Conservation (phyloP, 2,113 vertebrate genomes). For the Epinephelus moara region DNA sequence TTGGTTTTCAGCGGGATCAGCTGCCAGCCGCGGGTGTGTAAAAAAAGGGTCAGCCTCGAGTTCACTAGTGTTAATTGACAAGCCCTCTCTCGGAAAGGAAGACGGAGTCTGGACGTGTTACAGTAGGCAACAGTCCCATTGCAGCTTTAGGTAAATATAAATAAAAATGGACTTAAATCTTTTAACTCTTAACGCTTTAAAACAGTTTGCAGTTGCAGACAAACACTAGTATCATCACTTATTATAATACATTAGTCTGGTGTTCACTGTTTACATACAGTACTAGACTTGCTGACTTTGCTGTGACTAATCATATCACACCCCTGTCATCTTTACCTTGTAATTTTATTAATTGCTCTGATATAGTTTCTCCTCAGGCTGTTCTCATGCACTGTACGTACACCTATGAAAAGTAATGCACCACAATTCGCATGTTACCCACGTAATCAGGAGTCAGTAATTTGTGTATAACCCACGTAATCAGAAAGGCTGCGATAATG, state of each 20-base stretch:
- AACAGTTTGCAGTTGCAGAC: neutral
- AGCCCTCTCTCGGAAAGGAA: slow-evolving; percentile 27
- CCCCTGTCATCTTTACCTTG: neutral
- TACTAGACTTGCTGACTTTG: neutral
- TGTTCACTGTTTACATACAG: neutral
- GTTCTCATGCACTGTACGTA: no score
- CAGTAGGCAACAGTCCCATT: neutral
- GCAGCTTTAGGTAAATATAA: slow-evolving; percentile 15
- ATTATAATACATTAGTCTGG: neutral
- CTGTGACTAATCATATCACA: neutral
- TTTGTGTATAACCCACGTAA: no score
- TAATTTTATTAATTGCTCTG: neutral
- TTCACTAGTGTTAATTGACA: slow-evolving; percentile 58
- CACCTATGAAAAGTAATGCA: no score
- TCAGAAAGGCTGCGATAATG: no score
- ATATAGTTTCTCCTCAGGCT: no score
- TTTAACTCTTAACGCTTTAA: neutral
- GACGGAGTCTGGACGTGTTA: neutral
- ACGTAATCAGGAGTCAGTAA: no score
- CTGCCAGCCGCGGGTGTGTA: slow-evolving; percentile 48
- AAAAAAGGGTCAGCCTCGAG: slow-evolving; percentile 51
- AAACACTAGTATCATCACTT: neutral
- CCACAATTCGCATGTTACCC: no score
- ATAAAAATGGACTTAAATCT: neutral
- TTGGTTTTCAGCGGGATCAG: slow-evolving; percentile 60